Percentiles rank a stretch among this genome's conserved stretches.
Evolutionary conservation across 2,113 vertebrate genomes (phyloP).

Genomic region (Regulus satrapa): DNA sequence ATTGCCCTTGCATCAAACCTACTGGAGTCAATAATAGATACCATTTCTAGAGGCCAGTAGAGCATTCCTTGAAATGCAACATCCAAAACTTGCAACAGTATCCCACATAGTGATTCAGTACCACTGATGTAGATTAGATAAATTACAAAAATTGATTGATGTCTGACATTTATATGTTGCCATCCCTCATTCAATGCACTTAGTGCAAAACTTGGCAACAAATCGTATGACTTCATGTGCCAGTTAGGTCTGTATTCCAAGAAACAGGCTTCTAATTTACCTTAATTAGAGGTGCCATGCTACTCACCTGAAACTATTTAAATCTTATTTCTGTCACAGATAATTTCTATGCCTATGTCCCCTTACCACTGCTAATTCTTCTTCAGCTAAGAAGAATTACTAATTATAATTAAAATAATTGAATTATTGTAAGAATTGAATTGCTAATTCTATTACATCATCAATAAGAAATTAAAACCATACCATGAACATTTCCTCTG

Average conservation of each 20-base stretch:
- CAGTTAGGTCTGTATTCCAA: not conserved
- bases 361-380: not conserved
- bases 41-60: not conserved
- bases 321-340: not conserved
- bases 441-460: not conserved
- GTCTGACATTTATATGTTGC: not conserved
- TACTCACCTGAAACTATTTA: not conserved
- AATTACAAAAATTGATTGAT: not conserved
- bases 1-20: not conserved
- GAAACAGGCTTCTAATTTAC: not conserved
- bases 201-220: not conserved
- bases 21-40: not conserved
- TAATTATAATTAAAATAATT: too few species aligned
- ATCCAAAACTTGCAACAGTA: not conserved
- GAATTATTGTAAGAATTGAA: too few species aligned
- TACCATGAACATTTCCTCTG: not conserved
- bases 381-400: too few species aligned
- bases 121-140: not conserved
- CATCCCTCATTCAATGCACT: not conserved
- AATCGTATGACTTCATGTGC: not conserved
- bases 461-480: not conserved
- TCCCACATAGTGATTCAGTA: accelerated
- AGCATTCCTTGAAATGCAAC: not conserved
- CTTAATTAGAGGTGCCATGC: not conserved
- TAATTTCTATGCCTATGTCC: not conserved